These are phyloP conservation scores for Aphelenchoides fujianensis DNA, from an alignment of 1,140 invertebrate species.

Conservation along the genomic window DNA sequence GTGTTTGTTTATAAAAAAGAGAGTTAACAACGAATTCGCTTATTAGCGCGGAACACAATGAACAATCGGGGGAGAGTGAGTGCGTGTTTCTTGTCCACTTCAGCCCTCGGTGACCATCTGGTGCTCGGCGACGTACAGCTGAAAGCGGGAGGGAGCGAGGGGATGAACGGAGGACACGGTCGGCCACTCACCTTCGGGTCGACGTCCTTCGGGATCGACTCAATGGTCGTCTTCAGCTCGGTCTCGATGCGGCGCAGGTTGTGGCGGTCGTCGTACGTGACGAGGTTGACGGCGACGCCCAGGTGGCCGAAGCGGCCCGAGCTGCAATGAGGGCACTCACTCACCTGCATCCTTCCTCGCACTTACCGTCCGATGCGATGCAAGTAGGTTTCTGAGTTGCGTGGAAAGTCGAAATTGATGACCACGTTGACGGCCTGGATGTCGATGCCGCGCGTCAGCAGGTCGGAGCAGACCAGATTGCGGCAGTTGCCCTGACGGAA, in stretches of 20 bases:
- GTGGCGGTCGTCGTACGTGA: constrained; percentile 97
- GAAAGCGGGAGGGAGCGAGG: no score
- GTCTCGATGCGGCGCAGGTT: constrained; percentile 95
- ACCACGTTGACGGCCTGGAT: constrained; percentile 99
- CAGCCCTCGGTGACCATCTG: no score
- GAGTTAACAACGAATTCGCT: no score
- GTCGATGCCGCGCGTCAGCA: constrained; percentile 98
- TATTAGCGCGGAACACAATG: no score
- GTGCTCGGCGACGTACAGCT: no score
- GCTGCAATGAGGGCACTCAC: no score
- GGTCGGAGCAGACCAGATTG: constrained; percentile 88
- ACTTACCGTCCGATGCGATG: constrained; percentile 87
- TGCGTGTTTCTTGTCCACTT: no score
- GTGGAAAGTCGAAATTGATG: constrained; percentile 99
- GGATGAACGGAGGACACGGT: no score
- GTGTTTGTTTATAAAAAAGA: no score
- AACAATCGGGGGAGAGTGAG: no score
- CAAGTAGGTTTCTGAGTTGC: constrained; percentile 99
- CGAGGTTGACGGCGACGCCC: constrained; percentile 97
- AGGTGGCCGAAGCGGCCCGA: constrained; percentile 97
- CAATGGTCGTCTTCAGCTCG: constrained; percentile 96
- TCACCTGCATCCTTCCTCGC: no score
- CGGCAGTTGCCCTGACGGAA: constrained; percentile 85
- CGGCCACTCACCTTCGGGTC: no score
- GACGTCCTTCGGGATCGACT: constrained; percentile 92